Percentiles rank a stretch among this genome's conserved stretches.
Evolutionary conservation across 2,797 vertebrate species (phyloP).

Genomic region (Setipinna tenuifilis): DNA sequence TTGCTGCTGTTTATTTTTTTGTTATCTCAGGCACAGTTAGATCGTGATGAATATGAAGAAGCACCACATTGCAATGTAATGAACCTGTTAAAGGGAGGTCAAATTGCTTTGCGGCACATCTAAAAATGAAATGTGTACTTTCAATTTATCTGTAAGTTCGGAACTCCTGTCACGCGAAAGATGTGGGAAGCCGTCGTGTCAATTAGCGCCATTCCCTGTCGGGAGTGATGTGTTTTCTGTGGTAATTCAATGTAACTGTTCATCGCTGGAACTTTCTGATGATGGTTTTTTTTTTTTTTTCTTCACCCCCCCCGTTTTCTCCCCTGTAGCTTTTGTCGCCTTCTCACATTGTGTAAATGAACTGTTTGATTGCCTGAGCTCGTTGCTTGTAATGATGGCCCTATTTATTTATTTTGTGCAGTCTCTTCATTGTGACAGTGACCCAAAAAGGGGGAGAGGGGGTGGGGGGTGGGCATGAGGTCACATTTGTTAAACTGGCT

Average conservation of each 20-base stretch:
- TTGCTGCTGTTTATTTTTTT: conserved; percentile 65
- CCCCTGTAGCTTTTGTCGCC: not conserved
- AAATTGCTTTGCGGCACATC: conserved; percentile 48
- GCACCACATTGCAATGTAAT: conserved; percentile 58
- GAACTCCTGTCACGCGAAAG: conserved; percentile 34
- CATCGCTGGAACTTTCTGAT: not conserved
- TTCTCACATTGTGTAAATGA: not conserved
- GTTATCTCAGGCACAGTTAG: conserved; percentile 53
- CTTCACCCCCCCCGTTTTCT: not conserved
- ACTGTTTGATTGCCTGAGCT: not conserved
- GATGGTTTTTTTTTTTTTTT: not conserved
- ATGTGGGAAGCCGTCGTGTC: conserved; percentile 40
- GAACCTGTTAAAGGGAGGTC: conserved; percentile 48
- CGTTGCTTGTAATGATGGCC: not conserved
- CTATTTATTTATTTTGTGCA: not conserved
- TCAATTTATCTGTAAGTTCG: conserved; percentile 41
- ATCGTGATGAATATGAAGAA: conserved; percentile 57
- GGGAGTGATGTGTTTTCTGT: conserved; percentile 20
- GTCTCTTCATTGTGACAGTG: not conserved
- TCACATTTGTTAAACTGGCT: not conserved
- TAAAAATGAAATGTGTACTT: conserved; percentile 46
- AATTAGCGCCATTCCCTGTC: conserved; percentile 26
- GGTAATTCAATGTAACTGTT: conserved; percentile 36
- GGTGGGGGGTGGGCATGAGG: no score
- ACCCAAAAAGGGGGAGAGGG: not conserved